A percentile compares a stretch with the other conserved stretches of the same genome.
phyloP scores from a whole-genome alignment of 2,888 invertebrate genomes.

The Drosophila seclusa region DNA sequence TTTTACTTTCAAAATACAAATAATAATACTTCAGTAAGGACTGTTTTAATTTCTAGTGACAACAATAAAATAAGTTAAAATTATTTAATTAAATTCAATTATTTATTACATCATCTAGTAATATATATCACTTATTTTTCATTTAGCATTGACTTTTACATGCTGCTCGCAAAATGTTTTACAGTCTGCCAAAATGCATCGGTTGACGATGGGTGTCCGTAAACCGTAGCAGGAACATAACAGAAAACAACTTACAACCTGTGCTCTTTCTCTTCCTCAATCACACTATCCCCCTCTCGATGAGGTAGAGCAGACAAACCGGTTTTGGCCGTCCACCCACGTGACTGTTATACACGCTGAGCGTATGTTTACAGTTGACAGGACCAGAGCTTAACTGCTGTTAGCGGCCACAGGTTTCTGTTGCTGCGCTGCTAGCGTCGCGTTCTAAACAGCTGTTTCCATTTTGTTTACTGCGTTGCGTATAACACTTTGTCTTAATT shows the following conservation, averaged over 20 bases:
- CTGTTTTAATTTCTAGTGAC: background rate
- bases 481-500: slow-evolving; percentile 45
- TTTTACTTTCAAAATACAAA: background rate
- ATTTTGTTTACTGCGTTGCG: slow-evolving; percentile 50
- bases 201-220: slow-evolving; percentile 6
- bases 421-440: slow-evolving; percentile 41
- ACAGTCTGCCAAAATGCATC: slow-evolving; percentile 3
- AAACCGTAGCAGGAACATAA: slow-evolving; percentile 20
- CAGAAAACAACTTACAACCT: slow-evolving; percentile 14
- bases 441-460: slow-evolving; percentile 57
- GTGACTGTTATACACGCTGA: slow-evolving; percentile 53
- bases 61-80: background rate
- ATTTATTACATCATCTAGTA: background rate
- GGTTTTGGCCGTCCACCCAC: slow-evolving; percentile 42
- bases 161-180: background rate
- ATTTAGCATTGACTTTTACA: background rate
- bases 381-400: slow-evolving; percentile 42
- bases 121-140: background rate
- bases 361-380: slow-evolving; percentile 39
- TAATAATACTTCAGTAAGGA: background rate
- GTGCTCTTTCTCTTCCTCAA: slow-evolving; percentile 8
- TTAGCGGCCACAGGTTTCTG: slow-evolving; percentile 73
- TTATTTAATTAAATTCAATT: background rate
- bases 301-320: slow-evolving; percentile 2
- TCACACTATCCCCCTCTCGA: background rate